A percentile compares a stretch with the other conserved stretches of the same genome.
These are phyloP conservation scores for Pavo muticus DNA, from an alignment of 2,113 vertebrate species.

Conservation along the genomic window DNA sequence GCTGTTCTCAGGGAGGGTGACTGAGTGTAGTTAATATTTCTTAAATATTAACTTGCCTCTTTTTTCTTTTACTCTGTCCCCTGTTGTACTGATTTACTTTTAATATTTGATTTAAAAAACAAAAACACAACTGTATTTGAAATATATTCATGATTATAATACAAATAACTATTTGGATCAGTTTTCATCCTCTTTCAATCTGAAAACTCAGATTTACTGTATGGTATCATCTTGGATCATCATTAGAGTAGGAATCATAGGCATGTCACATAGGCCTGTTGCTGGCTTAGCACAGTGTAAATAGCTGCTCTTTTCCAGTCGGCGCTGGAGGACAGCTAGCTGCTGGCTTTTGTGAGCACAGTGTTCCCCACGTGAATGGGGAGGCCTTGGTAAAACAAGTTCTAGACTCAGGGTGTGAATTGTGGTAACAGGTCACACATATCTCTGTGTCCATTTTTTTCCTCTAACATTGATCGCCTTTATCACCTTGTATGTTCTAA, in stretches of 20 bases:
- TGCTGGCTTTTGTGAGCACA: not conserved
- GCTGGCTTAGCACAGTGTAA: not conserved
- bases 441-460: not conserved
- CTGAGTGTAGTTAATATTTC: not conserved
- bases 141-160: not conserved
- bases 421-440: not conserved
- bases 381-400: not conserved
- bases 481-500: not conserved
- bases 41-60: not conserved
- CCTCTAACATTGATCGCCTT: not conserved
- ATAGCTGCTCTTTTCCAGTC: not conserved
- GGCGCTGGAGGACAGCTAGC: not conserved
- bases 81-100: not conserved
- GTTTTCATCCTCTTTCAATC: not conserved
- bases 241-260: not conserved
- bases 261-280: not conserved
- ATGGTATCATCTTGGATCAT: not conserved
- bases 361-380: not conserved
- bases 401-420: not conserved
- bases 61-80: not conserved
- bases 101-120: not conserved
- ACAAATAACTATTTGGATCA: too few relatives aligned
- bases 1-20: accelerated
- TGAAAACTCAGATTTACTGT: not conserved
- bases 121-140: not conserved